phyloP scores from a whole-genome alignment of 2,113 vertebrate genomes.

The Corydoras maculifer region DNA sequence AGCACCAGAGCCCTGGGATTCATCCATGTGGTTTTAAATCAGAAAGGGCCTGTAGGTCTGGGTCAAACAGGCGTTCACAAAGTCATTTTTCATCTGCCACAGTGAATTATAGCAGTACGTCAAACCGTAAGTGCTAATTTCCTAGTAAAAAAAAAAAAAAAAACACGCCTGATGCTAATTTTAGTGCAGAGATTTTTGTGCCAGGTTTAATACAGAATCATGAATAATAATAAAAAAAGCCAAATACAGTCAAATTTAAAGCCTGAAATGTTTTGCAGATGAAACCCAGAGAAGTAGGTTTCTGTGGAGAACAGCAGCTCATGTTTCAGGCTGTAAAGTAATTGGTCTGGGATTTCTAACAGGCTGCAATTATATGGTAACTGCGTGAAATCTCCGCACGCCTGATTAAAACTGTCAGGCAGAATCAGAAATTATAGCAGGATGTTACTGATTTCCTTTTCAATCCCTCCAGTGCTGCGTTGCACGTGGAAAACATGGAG shows the following conservation, averaged over 20 bases:
- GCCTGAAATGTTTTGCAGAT: too few species aligned
- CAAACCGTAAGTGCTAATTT: too few species aligned
- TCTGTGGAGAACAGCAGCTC: too few species aligned
- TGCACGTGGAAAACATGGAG: not conserved
- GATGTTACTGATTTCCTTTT: not conserved
- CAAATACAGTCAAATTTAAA: too few species aligned
- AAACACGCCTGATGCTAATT: not conserved
- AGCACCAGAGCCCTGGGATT: not conserved
- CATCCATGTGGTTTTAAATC: not conserved
- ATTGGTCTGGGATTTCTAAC: conserved; percentile 9
- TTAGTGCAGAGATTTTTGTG: not conserved
- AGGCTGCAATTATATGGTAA: conserved; percentile 10
- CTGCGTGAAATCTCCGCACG: conserved; percentile 9
- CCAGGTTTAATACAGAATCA: too few species aligned
- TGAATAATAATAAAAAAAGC: too few species aligned
- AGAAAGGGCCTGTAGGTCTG: not conserved
- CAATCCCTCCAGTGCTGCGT: not conserved
- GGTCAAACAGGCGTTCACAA: conserved; percentile 30
- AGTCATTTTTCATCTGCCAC: conserved; percentile 14
- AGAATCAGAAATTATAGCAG: not conserved
- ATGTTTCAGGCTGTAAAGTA: not conserved
- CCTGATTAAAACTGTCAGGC: conserved; percentile 15
- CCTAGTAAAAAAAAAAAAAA: not conserved
- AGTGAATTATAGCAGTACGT: not conserved
- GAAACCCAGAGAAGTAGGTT: too few species aligned